phyloP scores from a whole-genome alignment of 2,113 vertebrate genomes.

The Pachyramphus minor region DNA sequence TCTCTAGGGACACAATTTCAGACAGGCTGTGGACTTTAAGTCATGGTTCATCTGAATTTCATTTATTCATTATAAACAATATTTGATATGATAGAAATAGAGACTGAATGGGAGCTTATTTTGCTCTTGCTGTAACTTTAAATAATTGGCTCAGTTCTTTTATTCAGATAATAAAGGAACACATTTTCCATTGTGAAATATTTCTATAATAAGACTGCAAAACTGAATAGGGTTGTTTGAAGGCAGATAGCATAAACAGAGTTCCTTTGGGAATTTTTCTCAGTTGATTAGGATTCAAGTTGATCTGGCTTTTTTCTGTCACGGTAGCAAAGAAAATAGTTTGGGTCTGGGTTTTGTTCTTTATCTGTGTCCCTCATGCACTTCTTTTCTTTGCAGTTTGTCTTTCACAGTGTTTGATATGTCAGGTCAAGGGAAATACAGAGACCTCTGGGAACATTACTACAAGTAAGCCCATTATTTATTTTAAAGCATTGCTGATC shows the following conservation, averaged over 20 bases:
- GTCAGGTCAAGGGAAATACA: conserved; percentile 97
- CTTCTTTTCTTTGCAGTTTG: conserved; percentile 75
- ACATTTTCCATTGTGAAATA: neutral
- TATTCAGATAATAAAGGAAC: neutral
- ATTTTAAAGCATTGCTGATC: neutral
- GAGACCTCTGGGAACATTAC: conserved; percentile 99
- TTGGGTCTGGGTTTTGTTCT: neutral
- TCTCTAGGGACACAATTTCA: neutral
- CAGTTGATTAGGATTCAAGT: neutral
- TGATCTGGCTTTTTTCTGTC: neutral
- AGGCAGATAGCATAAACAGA: neutral
- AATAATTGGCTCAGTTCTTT: neutral
- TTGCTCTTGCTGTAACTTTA: neutral
- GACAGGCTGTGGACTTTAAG: neutral
- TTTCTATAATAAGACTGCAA: neutral
- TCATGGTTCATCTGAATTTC: neutral
- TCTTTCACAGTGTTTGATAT: conserved; percentile 99
- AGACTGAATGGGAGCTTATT: neutral
- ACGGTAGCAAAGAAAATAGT: neutral
- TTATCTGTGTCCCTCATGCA: neutral
- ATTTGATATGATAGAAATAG: neutral
- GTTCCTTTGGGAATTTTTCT: neutral
- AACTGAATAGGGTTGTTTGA: neutral
- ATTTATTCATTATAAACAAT: neutral
- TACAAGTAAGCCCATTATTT: conserved; percentile 87